Conservation (phyloP, 1,140 invertebrate genomes). For the Neodiprion lecontei region DNA sequence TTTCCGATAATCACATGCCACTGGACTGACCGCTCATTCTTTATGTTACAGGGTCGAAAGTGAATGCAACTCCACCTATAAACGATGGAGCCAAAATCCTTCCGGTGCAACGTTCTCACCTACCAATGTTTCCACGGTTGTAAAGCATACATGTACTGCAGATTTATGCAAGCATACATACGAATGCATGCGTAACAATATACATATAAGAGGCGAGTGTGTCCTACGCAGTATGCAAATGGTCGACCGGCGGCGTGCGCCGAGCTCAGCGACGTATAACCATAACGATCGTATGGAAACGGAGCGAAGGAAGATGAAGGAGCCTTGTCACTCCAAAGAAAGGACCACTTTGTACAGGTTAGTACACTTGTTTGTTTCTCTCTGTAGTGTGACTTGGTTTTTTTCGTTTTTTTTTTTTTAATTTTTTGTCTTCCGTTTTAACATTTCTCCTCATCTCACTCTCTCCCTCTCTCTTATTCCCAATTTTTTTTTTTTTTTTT, state of each 20-base stretch:
- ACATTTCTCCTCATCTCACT: background rate
- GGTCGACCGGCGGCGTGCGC: background rate
- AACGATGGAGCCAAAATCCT: too few species aligned
- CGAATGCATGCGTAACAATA: background rate
- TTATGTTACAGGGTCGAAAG: too few species aligned
- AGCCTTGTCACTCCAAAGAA: constrained; percentile 21
- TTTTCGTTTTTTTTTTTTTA: constrained; percentile 17
- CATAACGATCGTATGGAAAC: background rate
- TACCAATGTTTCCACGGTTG: too few species aligned
- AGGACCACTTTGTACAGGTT: constrained; percentile 12
- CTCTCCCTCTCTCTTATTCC: constrained; percentile 31
- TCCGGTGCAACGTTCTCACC: too few species aligned
- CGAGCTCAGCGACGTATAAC: background rate
- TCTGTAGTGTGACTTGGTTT: background rate
- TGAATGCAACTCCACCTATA: too few species aligned
- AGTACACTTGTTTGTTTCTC: constrained; percentile 33
- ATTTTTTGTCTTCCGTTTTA: background rate
- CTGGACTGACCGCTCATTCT: too few species aligned
- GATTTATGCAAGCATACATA: background rate
- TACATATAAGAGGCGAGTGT: background rate
- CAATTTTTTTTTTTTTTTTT: constrained; percentile 31
- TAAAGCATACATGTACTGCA: background rate
- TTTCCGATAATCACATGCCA: too few species aligned
- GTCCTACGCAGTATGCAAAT: background rate
- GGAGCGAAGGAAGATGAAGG: constrained; percentile 13